Conservation (phyloP, 2,888 invertebrate species). For the Crepidodera aurea region DNA sequence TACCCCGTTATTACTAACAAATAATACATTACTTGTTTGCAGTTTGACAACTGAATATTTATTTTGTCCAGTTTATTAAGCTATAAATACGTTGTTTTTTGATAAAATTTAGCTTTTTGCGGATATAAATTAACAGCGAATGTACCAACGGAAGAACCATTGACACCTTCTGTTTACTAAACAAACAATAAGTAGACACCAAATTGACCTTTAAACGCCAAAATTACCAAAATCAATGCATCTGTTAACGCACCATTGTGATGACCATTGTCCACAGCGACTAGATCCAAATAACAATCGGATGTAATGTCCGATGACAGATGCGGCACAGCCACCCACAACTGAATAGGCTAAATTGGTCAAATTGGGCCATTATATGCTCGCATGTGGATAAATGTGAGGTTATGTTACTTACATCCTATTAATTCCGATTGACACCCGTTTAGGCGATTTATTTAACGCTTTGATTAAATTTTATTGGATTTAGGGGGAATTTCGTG, state of each 20-base stretch:
- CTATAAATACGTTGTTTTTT: no score
- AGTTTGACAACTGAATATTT: no score
- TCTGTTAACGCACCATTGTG: neutral
- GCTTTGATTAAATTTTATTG: constrained; percentile 47
- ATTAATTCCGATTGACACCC: constrained; percentile 53
- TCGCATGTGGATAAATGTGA: constrained; percentile 41
- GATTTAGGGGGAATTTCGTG: constrained; percentile 40
- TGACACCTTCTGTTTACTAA: no score
- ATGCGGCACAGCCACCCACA: constrained; percentile 56
- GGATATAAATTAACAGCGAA: no score
- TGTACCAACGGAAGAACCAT: no score
- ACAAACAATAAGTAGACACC: no score
- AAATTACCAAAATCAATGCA: constrained; percentile 8
- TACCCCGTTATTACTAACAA: no score
- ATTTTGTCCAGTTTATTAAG: no score
- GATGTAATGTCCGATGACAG: constrained; percentile 57
- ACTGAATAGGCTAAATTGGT: constrained; percentile 41
- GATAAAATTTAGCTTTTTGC: no score
- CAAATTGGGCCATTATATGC: constrained; percentile 53
- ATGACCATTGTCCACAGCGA: constrained; percentile 31
- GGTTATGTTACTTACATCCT: constrained; percentile 53
- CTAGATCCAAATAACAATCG: constrained; percentile 45
- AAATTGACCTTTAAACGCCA: neutral
- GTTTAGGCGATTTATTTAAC: constrained; percentile 48
- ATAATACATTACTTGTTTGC: no score